Evolutionary conservation across 2,888 invertebrate species (phyloP), one percentile per base, ranked within the genome.

Genomic region (Lycia hirtaria): DNA sequence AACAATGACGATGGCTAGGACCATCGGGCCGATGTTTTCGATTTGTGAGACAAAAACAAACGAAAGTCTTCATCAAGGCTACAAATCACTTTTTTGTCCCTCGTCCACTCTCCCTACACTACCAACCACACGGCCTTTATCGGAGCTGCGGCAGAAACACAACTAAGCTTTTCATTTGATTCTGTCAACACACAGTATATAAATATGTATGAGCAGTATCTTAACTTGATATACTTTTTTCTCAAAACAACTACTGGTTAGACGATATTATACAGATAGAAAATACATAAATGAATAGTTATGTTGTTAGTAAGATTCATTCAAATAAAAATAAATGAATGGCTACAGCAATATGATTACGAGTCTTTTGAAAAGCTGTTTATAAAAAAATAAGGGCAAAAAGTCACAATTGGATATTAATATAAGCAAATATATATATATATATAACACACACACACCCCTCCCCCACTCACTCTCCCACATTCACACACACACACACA

Each of bases 41-140:
- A 68, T 61, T 63, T 67, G 68, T 69, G 67, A 73, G 73, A 81
- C 75, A 84, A 84, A 85, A 83, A 81, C 78, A 74, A 74, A 52
- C 40, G 57, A 65, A 83, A 79, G 75, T 80, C 81, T 81, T 80
- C 84, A 85, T 84, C 81, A 74, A 62, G 72, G 72, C 76, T 75
- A 88, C 87, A 87, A 87, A 85, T 87, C 83, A 84, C 80, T 78
- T 75, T 68, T 85, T 81, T 71, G 71, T 68, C 61, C 35, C 60
- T 53, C 68, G 44, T 24, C 35, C 53, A 12, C 30, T 9, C 47
- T 7, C 35, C 17, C 15, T 10, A 4, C 48, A 1, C 40, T 3
- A 4, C 3, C 6, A n/a, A 17, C 51, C 40, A 44, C 59, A 15
- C 52, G 30, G 37, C 30, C 57, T 58, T 40, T 53, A 43, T 56